Evolutionary conservation across 2,888 invertebrate species (phyloP).

Genomic region (Notocelia uddmanniana): DNA sequence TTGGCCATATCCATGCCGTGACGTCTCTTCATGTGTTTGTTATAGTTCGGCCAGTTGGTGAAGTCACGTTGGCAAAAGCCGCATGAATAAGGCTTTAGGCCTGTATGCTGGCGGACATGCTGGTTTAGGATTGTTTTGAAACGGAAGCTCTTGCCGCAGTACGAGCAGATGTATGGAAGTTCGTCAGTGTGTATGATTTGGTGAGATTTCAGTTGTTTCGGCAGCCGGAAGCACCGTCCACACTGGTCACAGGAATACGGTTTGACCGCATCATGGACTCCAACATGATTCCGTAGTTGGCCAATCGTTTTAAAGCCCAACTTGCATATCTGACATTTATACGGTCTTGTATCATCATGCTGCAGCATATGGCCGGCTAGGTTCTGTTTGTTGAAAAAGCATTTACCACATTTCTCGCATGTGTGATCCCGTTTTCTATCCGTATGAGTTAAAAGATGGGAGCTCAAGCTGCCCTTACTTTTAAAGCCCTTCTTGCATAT

Average conservation of each 20-base stretch:
- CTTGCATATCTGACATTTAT: conserved; percentile 72
- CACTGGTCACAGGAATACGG: conserved; percentile 68
- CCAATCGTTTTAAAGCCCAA: conserved; percentile 62
- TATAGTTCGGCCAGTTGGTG: conserved; percentile 92
- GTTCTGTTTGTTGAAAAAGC: conserved; percentile 49
- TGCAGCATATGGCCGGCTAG: conserved; percentile 66
- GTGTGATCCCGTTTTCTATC: conserved; percentile 70
- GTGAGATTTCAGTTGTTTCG: conserved; percentile 85
- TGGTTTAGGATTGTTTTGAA: conserved; percentile 89
- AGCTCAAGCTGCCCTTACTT: conserved; percentile 59
- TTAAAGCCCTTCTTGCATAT: conserved; percentile 68
- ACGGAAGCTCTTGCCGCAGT: conserved; percentile 89
- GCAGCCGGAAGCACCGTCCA: conserved; percentile 61
- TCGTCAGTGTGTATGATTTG: conserved; percentile 90
- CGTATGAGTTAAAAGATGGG: conserved; percentile 86
- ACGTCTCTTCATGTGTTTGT: conserved; percentile 91
- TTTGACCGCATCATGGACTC: conserved; percentile 61
- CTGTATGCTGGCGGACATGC: conserved; percentile 89
- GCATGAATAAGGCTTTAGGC: conserved; percentile 89
- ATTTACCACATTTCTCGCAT: conserved; percentile 66
- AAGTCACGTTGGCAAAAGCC: conserved; percentile 88
- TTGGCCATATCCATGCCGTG: conserved; percentile 83
- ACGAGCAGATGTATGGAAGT: conserved; percentile 89
- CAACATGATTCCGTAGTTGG: conserved; percentile 61
- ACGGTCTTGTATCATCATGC: conserved; percentile 67